Percentiles rank a stretch among this genome's conserved stretches.
Conservation (phyloP, 2,113 vertebrate species). For the Probosciger aterrimus region DNA sequence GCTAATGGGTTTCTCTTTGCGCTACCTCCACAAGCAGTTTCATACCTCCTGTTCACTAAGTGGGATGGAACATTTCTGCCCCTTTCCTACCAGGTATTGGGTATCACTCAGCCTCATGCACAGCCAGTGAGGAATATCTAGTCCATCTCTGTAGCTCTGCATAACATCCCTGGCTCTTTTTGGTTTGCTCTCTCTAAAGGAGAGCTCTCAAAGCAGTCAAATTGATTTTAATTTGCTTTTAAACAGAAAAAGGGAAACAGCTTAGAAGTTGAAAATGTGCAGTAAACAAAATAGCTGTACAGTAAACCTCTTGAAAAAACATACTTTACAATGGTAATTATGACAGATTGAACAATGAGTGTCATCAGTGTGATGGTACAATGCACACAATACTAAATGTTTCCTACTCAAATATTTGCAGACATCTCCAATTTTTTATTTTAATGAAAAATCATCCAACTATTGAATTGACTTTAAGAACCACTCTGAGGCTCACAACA, state of each 20-base stretch:
- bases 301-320: not conserved
- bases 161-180: not conserved
- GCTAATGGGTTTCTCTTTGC: not conserved
- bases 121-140: not conserved
- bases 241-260: not conserved
- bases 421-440: slow-evolving; percentile 24
- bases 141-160: not conserved
- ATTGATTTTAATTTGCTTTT: slow-evolving; percentile 8
- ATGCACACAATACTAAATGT: not conserved
- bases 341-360: slow-evolving; percentile 20
- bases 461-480: slow-evolving; percentile 40
- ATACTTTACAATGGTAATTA: slow-evolving; percentile 43
- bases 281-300: not conserved
- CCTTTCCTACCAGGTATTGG: not conserved
- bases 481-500: not conserved
- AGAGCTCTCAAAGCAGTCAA: slow-evolving; percentile 8
- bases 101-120: not conserved
- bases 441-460: slow-evolving; percentile 40
- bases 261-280: not conserved
- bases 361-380: slow-evolving; percentile 23
- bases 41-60: not conserved
- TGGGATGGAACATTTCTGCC: not conserved
- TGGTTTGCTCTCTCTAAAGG: not conserved
- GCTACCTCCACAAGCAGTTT: not conserved
- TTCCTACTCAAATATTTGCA: slow-evolving; percentile 63